Conservation (phyloP, 2,797 vertebrate species). For the Sebastes steindachneri region DNA sequence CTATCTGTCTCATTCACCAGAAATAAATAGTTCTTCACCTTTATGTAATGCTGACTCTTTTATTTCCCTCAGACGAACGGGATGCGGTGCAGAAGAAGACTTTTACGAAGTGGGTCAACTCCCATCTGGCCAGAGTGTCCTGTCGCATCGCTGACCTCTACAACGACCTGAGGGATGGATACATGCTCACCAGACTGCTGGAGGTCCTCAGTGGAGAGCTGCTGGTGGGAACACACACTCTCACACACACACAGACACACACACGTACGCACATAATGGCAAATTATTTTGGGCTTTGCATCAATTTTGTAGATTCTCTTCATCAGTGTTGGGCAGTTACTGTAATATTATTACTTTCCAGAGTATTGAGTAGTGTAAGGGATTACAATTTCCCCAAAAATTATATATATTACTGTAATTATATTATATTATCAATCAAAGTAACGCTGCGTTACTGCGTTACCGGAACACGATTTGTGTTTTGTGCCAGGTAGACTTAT, state of each 20-base stretch:
- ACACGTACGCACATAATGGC: background rate
- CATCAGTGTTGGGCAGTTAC: too few relatives aligned
- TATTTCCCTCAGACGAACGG: slow-evolving; percentile 84
- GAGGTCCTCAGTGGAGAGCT: slow-evolving; percentile 94
- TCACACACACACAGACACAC: background rate
- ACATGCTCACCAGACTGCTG: slow-evolving; percentile 91
- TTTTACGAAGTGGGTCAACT: slow-evolving; percentile 96
- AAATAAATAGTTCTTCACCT: background rate
- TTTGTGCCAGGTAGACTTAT: background rate
- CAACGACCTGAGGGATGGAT: slow-evolving; percentile 91
- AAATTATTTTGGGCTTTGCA: background rate
- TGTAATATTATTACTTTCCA: too few relatives aligned
- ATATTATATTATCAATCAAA: too few relatives aligned
- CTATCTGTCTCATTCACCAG: background rate
- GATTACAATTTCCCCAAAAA: too few relatives aligned
- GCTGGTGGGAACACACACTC: slow-evolving; percentile 82
- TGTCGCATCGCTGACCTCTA: slow-evolving; percentile 93
- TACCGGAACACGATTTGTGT: background rate
- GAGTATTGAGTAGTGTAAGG: too few relatives aligned
- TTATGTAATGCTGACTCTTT: background rate
- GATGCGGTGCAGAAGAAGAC: slow-evolving; percentile 97
- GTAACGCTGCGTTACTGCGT: background rate
- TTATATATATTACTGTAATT: too few relatives aligned
- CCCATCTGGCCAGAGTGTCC: slow-evolving; percentile 89
- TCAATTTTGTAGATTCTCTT: background rate